A percentile compares a stretch with the other conserved stretches of the same genome.
These are phyloP conservation scores for Pollenia labialis DNA, from an alignment of 2,888 invertebrate genomes.

Conservation along the genomic window DNA sequence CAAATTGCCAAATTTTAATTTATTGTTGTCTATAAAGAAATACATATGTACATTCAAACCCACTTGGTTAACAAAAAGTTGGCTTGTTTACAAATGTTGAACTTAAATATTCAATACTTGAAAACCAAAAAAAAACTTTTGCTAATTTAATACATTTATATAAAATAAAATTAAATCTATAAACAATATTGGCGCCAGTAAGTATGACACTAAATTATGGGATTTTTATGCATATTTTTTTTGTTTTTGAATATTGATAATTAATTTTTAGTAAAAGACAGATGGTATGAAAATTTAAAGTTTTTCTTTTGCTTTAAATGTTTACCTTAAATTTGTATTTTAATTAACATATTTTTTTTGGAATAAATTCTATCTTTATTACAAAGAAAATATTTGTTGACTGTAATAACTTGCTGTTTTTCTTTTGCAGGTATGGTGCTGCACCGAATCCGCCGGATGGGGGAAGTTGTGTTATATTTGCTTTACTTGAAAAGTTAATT, in stretches of 20 bases:
- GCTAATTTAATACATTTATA: constrained; percentile 29
- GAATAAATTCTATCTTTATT: too few relatives aligned
- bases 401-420: constrained; percentile 49
- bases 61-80: constrained; percentile 8
- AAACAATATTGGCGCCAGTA: constrained; percentile 42
- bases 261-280: neutral
- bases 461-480: constrained; percentile 87
- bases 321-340: neutral
- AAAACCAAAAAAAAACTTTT: neutral
- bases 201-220: constrained; percentile 34
- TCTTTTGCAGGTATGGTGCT: constrained; percentile 87
- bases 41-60: neutral
- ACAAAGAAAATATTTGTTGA: constrained; percentile 17
- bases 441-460: constrained; percentile 86
- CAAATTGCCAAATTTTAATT: constrained; percentile 20
- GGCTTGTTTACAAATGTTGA: constrained; percentile 1
- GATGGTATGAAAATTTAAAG: neutral
- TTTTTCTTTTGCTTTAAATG: constrained; percentile 15
- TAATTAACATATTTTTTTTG: neutral
- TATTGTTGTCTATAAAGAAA: neutral
- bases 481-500: constrained; percentile 87
- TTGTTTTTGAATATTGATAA: constrained; percentile 18
- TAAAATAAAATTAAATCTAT: neutral
- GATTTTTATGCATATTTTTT: constrained; percentile 37
- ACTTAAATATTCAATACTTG: neutral